phyloP scores from a whole-genome alignment of 2,113 vertebrate genomes.

The Pelobates fuscus region DNA sequence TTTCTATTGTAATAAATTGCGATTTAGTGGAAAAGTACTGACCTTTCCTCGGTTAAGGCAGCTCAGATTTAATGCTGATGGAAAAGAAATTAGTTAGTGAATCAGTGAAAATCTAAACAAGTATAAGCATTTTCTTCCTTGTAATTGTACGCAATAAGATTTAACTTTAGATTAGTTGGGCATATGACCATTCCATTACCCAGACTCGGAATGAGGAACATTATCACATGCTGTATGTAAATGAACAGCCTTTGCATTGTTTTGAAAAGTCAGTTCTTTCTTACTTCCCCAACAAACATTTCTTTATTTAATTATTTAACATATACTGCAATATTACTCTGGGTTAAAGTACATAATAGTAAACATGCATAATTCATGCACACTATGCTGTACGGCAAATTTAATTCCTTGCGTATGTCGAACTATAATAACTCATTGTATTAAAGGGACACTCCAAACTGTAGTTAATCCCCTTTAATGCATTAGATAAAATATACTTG shows the following conservation, averaged over 20 bases:
- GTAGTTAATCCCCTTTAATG: too few species aligned
- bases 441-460: too few species aligned
- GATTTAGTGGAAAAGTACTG: slow-evolving; percentile 32
- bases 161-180: slow-evolving; percentile 18
- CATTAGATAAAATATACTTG: too few species aligned
- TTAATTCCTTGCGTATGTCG: too few species aligned
- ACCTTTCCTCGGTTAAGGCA: slow-evolving; percentile 16
- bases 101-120: slow-evolving; percentile 9
- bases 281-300: slow-evolving; percentile 7
- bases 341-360: too few species aligned
- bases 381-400: too few species aligned
- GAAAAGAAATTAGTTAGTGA: slow-evolving; percentile 12
- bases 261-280: not conserved
- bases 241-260: not conserved
- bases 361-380: too few species aligned
- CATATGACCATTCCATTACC: not conserved
- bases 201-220: not conserved
- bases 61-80: slow-evolving; percentile 3
- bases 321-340: too few species aligned
- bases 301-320: too few species aligned
- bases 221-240: not conserved
- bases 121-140: slow-evolving; percentile 9
- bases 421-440: too few species aligned
- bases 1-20: not conserved
- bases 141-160: slow-evolving; percentile 26